These are phyloP conservation scores for Paramacrobiotus metropolitanus DNA, from an alignment of 1,140 invertebrate genomes.

Conservation along the genomic window DNA sequence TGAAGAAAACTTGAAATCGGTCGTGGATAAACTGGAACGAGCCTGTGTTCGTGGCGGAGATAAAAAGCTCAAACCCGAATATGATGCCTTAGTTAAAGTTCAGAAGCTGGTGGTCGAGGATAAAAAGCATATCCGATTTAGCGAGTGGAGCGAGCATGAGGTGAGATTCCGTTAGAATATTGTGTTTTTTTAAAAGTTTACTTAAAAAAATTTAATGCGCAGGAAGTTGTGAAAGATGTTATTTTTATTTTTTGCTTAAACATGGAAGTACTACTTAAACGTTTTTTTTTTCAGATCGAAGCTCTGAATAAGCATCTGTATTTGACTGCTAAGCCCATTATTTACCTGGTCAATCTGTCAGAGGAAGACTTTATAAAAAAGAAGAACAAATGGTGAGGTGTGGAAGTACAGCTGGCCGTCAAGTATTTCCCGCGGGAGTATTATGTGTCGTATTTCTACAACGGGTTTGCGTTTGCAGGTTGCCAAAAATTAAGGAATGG, in stretches of 20 bases:
- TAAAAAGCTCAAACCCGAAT: conserved; percentile 86
- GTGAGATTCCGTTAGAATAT: conserved; percentile 30
- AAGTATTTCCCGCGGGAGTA: not conserved
- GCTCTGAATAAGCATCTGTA: conserved; percentile 86
- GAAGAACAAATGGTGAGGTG: conserved; percentile 91
- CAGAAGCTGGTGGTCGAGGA: conserved; percentile 60
- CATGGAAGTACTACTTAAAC: too few species aligned
- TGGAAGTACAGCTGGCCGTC: not conserved
- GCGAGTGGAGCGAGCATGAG: conserved; percentile 74
- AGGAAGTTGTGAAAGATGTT: too few species aligned
- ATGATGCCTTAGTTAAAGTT: conserved; percentile 62
- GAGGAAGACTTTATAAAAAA: conserved; percentile 96
- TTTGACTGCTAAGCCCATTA: conserved; percentile 88
- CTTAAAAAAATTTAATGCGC: not conserved
- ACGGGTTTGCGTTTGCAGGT: conserved; percentile 34
- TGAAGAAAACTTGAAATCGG: conserved; percentile 49
- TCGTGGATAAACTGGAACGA: conserved; percentile 65
- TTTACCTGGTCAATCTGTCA: conserved; percentile 89
- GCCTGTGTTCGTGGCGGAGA: conserved; percentile 66
- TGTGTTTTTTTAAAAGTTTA: conserved; percentile 4
- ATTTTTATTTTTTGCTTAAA: too few species aligned
- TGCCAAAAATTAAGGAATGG: conserved; percentile 96
- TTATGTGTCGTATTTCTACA: conserved; percentile 7
- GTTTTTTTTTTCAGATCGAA: conserved; percentile 53
- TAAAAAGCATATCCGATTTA: conserved; percentile 74